Base-by-base conservation (phyloP, 2,888 invertebrate genomes). In the Eumacrocentrus americanus region DNA sequence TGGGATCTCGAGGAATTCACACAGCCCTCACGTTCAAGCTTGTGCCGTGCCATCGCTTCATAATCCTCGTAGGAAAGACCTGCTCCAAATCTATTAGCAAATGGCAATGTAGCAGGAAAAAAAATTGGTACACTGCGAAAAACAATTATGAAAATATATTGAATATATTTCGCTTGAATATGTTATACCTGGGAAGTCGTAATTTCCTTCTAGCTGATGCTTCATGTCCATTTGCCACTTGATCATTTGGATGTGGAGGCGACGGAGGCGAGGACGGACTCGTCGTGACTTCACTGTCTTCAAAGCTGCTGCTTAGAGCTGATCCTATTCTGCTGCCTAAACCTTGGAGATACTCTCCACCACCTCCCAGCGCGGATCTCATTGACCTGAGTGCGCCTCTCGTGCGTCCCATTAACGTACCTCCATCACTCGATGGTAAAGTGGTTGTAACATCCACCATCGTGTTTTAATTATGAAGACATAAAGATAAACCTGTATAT, bases 21-120 rank as follows among this genome's bases (percentile, higher is more conserved):
- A 59, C 68, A 77, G 38, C 67, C 73, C 61, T 79, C 78, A 11
- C 74, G 77, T 60, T 80, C 80, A 25, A 79, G 63, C 65, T 79
- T 81, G 53, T 79, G 80, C 52, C 80, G 72, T 2, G 81, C 75
- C 64, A 81, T 77, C 25, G 81, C 78, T 58, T 81, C 78, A 62
- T 81, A 79, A 63, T 82, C 82, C 55, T 82, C 82, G 66, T 76
- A 79, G 2, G 78, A 77, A 55, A 78, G 69, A 23, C 78, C 80
- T 14, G 73, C 68, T 14, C 74, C 75, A 11, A 79, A 76, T 46
- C 80, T 80, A 50, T 35, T 23, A 4, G n/a, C n/a, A n/a, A n/a
- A n/a, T n/a, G n/a, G n/a, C n/a, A n/a, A n/a, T n/a, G n/a, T n/a
- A n/a, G n/a, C n/a, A n/a, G n/a, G n/a, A n/a, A n/a, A n/a, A n/a